Base-by-base conservation (phyloP, 2,113 vertebrate species). In the Recurvirostra avosetta region DNA sequence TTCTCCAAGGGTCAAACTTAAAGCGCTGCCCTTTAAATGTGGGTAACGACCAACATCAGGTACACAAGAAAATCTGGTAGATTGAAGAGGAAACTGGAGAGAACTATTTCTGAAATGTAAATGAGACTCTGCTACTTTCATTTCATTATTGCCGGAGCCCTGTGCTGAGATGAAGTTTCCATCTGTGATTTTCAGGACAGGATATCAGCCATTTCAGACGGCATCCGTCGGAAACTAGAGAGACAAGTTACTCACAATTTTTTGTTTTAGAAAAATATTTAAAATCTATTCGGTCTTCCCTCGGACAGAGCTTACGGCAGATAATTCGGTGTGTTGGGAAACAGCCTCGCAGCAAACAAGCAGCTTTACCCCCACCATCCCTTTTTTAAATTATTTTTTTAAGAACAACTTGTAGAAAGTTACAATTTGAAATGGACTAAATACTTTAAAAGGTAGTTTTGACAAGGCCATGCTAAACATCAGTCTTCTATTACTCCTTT, bases 71-170 rank as follows among this genome's bases (percentile, higher is more conserved):
- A 97, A 97, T 92, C 95, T 93, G 94, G 96, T 95, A 70, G 80
- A 80, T 67, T 19, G 96, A 97, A 96, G 95, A 97, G 97, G 97
- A 98, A 98, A 97, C 96, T 92, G 83, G 94, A 91, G 88, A 94
- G 97, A 97, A 98, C 95, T 95, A 97, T 97, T 97, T 98, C 95
- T 98, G 95, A 96, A 98, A 98, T 96, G 97, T 97, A 98, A 98
- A 97, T 97, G 97, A 96, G 96, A 91, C 87, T 95, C 97, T 81
- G 94, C 96, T 97, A 95, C 97, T 97, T 98, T 98, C 96, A 78
- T 96, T 98, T 97, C 97, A 89, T 94, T 96, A 94, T 76, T 96
- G 96, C 87, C 29, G 83, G 79, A 92, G 91, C 95, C 61, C 95
- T 47, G 91, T 26, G 91, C 85, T 72, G 92, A 96, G 95, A 85